Base-by-base conservation (phyloP, 92 coral and sea anemone species). In the Phenganax stokvisi region DNA sequence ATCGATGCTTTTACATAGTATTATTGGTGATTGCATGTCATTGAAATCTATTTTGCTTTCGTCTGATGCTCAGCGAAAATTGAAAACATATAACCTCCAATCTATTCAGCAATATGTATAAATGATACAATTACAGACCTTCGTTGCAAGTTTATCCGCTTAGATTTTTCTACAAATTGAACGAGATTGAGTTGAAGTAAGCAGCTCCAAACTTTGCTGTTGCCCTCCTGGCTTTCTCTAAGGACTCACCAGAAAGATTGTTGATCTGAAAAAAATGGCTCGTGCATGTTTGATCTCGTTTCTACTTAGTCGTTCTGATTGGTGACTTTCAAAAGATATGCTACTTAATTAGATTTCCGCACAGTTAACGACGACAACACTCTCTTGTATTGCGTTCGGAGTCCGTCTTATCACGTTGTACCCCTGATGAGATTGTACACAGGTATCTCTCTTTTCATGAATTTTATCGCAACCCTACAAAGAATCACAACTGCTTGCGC, bases 401-500 rank as follows among this genome's bases (percentile, higher is more conserved):
- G 29, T 64, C 70, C 6, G 12, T 64, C 70, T 64, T 64, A 28
- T 64, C 70, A 64, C 30, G 70, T 7, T 64, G 70, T 30, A 9
- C 12, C 30, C 47, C 30, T 28, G 12, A 64, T 64, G 37, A 64
- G 70, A 64, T 17, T 64, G 20, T 64, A n/a, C 70, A 17, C 10
- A 30, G 70, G 29, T 64, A 30, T 20, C 70, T 20, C 8, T 10
- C 25, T 13, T 64, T 44, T 64, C 47, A 7, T 61, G 37, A 64
- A 64, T 64, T 5, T 20, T 64, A 64, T 64, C 30, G 29, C 30
- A 44, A 13, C 37, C 2, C 10, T 28, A 64, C 70, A 64, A 64
- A 64, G 70, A 64, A 8, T 64, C 47, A 30, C 70, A 64, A n/a
- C 70, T 30, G 70, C 30, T 64, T 64, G 70, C 70, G 70, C 70